These are phyloP conservation scores for Parnassius orleans DNA, from an alignment of 2,888 invertebrate genomes.

Conservation along the genomic window DNA sequence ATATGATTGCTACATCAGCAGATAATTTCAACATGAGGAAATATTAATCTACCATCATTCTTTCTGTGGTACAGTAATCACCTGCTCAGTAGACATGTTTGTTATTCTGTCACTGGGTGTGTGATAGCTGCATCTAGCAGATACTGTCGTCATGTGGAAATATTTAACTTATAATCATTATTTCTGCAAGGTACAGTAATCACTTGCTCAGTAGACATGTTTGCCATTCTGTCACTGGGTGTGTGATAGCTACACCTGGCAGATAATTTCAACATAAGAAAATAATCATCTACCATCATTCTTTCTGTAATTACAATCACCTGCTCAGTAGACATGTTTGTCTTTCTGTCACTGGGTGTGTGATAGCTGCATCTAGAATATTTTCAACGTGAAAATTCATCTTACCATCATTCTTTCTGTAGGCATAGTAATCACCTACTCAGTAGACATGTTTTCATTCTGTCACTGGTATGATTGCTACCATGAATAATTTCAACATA, in stretches of 20 bases:
- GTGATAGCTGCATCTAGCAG: conserved; percentile 8
- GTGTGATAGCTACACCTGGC: background rate
- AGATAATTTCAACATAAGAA: conserved; percentile 2
- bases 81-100: conserved; percentile 4
- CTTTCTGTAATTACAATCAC: too few relatives aligned
- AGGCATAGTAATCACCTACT: conserved; percentile 8
- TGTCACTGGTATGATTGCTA: conserved; percentile 1
- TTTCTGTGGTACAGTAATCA: background rate
- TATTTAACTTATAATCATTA: background rate
- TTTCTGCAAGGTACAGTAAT: background rate
- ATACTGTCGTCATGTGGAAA: background rate
- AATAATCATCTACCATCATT: too few relatives aligned
- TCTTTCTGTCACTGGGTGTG: too few relatives aligned
- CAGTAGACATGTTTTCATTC: conserved; percentile 23
- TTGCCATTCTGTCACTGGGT: conserved; percentile 30
- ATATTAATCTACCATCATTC: background rate
- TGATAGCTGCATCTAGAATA: too few relatives aligned
- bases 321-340: background rate
- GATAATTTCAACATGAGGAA: conserved; percentile 35
- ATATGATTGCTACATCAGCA: too few relatives aligned
- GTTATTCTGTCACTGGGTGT: conserved; percentile 16
- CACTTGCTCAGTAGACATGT: conserved; percentile 21
- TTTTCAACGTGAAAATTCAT: background rate
- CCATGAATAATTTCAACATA: conserved; percentile 36
- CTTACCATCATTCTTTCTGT: too few relatives aligned